A percentile compares a stretch with the other conserved stretches of the same genome.
Evolutionary conservation across 1,140 invertebrate genomes (phyloP).

Genomic region (Parasteatoda tepidariorum): DNA sequence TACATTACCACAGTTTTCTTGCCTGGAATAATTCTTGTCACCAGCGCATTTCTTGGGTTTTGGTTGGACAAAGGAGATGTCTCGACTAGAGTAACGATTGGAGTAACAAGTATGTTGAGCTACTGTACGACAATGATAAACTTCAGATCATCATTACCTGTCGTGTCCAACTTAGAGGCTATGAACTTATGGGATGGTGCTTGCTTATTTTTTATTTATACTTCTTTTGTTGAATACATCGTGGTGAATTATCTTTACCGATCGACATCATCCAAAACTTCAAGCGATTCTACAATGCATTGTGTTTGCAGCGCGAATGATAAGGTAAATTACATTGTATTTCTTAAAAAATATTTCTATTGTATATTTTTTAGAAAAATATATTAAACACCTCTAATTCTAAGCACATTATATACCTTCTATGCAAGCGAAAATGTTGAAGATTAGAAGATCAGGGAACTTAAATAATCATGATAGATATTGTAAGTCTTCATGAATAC

Average conservation of each 20-base stretch:
- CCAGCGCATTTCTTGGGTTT: slow-evolving; percentile 92
- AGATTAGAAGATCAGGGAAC: no score
- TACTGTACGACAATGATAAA: slow-evolving; percentile 85
- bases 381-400: no score
- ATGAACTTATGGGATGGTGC: slow-evolving; percentile 96
- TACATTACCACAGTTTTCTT: slow-evolving; percentile 96
- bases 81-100: slow-evolving; percentile 80
- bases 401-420: no score
- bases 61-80: slow-evolving; percentile 96
- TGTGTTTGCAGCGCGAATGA: no score
- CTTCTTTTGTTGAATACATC: slow-evolving; percentile 91
- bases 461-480: no score
- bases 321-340: no score
- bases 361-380: no score
- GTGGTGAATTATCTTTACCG: slow-evolving; percentile 93
- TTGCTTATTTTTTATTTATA: slow-evolving; percentile 95
- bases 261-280: no score
- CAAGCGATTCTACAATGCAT: no score
- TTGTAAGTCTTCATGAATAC: no score
- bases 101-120: slow-evolving; percentile 95
- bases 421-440: no score
- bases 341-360: no score
- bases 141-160: slow-evolving; percentile 79
- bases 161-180: slow-evolving; percentile 90
- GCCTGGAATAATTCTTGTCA: slow-evolving; percentile 92